These are phyloP conservation scores for Carollia perspicillata DNA, from an alignment of 2,113 vertebrate species.

Conservation along the genomic window DNA sequence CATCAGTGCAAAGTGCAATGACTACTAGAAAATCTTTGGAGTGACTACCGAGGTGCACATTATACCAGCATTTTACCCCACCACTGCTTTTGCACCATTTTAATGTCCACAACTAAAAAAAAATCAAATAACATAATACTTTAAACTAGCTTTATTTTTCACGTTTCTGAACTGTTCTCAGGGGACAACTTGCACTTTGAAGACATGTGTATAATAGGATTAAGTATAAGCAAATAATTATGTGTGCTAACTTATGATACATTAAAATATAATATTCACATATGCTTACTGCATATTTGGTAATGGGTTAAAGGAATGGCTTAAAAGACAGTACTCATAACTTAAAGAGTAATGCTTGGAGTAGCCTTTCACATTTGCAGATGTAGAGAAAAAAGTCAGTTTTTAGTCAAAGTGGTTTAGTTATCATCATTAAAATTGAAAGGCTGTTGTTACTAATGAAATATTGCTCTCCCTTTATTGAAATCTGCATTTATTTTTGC, in stretches of 20 bases:
- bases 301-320: background rate
- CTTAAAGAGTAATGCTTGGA: background rate
- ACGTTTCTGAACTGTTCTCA: background rate
- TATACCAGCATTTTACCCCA: background rate
- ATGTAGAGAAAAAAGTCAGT: background rate
- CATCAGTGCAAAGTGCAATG: background rate
- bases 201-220: background rate
- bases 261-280: background rate
- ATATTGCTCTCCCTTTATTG: background rate
- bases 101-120: background rate
- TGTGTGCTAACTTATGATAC: background rate
- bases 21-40: background rate
- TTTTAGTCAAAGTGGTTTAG: background rate
- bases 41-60: background rate
- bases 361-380: background rate
- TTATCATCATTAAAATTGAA: slow-evolving; percentile 46
- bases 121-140: background rate
- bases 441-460: slow-evolving; percentile 52
- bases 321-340: background rate
- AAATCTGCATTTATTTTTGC: slow-evolving; percentile 61
- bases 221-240: background rate
- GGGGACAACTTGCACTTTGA: background rate
- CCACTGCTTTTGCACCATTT: background rate
- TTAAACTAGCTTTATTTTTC: background rate
- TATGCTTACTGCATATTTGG: background rate